Evolutionary conservation across 2,888 invertebrate genomes (phyloP).

Genomic region (Rugalucina vietnamica): DNA sequence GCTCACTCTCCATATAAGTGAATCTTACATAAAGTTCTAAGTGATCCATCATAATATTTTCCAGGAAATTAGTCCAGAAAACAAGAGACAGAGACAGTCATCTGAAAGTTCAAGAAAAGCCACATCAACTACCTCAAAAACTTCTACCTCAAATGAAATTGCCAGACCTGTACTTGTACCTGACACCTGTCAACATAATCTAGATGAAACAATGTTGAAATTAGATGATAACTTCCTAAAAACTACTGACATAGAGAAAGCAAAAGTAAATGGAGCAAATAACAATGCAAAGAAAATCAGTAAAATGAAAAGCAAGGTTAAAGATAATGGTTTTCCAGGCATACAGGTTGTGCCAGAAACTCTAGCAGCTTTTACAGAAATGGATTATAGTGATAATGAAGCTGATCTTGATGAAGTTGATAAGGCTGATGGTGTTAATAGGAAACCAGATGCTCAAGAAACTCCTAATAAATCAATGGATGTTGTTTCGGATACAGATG

Average conservation of each 20-base stretch:
- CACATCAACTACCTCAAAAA: too few relatives aligned
- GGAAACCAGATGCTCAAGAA: not conserved
- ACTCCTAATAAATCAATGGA: not conserved
- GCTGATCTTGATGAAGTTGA: not conserved
- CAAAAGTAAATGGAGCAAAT: not conserved
- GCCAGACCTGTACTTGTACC: slow-evolving; percentile 48
- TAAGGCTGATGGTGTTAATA: not conserved
- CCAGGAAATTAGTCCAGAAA: slow-evolving; percentile 63
- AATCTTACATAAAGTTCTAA: too few relatives aligned
- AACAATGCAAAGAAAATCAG: not conserved
- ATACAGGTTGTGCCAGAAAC: slow-evolving; percentile 57
- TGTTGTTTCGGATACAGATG: slow-evolving; percentile 27
- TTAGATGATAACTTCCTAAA: not conserved
- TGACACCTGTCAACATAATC: slow-evolving; percentile 56
- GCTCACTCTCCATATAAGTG: too few relatives aligned
- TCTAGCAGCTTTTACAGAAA: slow-evolving; percentile 39
- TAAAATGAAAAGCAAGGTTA: not conserved
- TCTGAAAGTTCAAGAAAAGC: too few relatives aligned
- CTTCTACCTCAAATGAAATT: too few relatives aligned
- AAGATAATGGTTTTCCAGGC: not conserved
- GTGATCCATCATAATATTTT: too few relatives aligned
- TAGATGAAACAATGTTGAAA: slow-evolving; percentile 13
- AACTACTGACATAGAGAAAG: not conserved
- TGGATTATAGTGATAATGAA: slow-evolving; percentile 22
- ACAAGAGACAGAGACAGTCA: slow-evolving; percentile 42